Base-by-base conservation (phyloP, 1,140 invertebrate species). In the Metopolophium dirhodum region DNA sequence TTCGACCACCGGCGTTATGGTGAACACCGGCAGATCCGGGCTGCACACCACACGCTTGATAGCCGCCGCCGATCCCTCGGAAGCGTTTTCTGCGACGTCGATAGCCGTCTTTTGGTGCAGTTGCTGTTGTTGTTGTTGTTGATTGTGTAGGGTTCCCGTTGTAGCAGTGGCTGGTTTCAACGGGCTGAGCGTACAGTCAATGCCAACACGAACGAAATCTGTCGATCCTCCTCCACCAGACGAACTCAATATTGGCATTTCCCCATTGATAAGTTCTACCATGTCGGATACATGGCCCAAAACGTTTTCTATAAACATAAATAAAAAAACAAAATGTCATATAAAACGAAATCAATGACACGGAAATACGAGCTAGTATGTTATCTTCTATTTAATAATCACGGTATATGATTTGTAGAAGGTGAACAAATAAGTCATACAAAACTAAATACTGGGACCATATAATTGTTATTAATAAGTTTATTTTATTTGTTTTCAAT, bases 221-320 rank as follows among this genome's bases (percentile, higher is more conserved):
- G 91, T 30, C 26, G 93, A 91, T 57, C 90, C 57, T 90, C 89
- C 89, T 90, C 37, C 93, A 7, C 91, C 82, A 35, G 91, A 23
- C 11, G 91, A 82, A 3, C 49, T 93, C 91, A 93, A 57, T 86
- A 93, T 93, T n/a, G 93, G 93, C 92, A 94, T 94, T 57, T 95
- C 94, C 18, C 94, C 94, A 92, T 94, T 94, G 94, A 95, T 94
- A 83, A 94, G 94, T 77, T 95, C 95, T 37, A 95, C 95, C 95
- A 95, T 95, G 91, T 95, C 95, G 45, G 95, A 95, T 51, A 95
- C 95, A 54, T 94, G 94, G 88, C 94, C 95, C 95, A 95, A 95
- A 85, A 95, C 94, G 68, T 91, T 94, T 93, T 95, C 95, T 95
- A 94, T 35, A 94, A 95, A 85, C 94, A 85, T 20, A 94, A 94